Evolutionary conservation across 1,140 invertebrate species (phyloP), one percentile per base, ranked within the genome.

Genomic region (Nasonia longicornis): DNA sequence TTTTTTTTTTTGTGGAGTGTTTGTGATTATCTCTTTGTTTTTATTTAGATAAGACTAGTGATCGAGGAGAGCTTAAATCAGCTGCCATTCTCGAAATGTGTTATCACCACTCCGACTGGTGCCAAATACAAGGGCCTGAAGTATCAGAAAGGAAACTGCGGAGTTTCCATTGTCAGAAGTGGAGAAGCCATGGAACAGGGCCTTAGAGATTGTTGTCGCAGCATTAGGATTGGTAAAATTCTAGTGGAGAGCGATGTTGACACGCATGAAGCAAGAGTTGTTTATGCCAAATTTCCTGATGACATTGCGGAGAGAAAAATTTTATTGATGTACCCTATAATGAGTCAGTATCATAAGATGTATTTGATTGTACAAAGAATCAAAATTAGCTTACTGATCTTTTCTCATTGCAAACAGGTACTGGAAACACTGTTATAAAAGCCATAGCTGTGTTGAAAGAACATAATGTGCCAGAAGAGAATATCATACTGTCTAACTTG

Each of bases 111-210:
- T 42, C 98, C 98, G 3, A 99, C 98, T 20, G 97, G 94, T 84
- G 95, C 95, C 74, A 91, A 93, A 22, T 99, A 99, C 88, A 93
- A 97, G 87, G 98, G 98, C 2, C 91, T 99, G 0, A 96, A 96
- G 85, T 99, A 98, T 91, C 94, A 96, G 78, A 96, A 97, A 85
- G 98, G 98, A 45, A 99, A 99, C 89, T 99, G 98, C 92, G 98
- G 98, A 12, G 98, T 99, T n/a, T 98, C 97, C 64, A 98, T 99
- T 87, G 96, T 99, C 26, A 92, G 98, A 84, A 95, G 94, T 26
- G 98, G 98, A 70, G 98, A 99, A 90, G 98, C 98, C 26, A 99
- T 99, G 98, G 98, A 99, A 89, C 96, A 97, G 93, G 98, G 98
- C 29, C 91, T 99, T 22, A 91, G 98, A 72, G 98, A 99, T 89